Evolutionary conservation across 2,113 vertebrate species (phyloP).

Genomic region (Spermophilus dauricus): DNA sequence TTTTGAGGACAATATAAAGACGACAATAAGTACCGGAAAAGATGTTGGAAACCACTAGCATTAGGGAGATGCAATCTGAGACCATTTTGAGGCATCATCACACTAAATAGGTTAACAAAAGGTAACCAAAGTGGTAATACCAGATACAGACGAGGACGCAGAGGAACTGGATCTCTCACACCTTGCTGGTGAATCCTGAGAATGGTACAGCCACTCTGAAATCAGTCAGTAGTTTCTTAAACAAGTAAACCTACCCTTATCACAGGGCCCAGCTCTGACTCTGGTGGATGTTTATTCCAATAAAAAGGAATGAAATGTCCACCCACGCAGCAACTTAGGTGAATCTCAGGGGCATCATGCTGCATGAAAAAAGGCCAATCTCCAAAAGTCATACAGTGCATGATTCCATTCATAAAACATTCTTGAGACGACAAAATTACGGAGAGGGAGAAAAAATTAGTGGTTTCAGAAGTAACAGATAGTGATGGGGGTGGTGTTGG

Average conservation of each 20-base stretch:
- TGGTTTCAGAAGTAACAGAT: not conserved
- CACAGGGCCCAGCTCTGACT: not conserved
- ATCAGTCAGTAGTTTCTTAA: not conserved
- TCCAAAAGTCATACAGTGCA: not conserved
- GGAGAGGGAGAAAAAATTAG: slow-evolving; percentile 46
- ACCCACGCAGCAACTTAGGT: not conserved
- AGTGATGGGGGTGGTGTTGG: not conserved
- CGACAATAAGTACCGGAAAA: not conserved
- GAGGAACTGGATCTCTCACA: not conserved
- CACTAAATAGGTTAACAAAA: not conserved
- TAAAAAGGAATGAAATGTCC: not conserved
- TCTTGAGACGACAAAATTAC: slow-evolving; percentile 55
- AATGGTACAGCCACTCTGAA: not conserved
- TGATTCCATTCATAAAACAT: slow-evolving; percentile 36
- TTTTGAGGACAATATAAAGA: not conserved
- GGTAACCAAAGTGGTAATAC: not conserved
- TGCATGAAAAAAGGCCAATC: not conserved
- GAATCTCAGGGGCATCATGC: not conserved
- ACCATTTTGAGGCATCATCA: not conserved
- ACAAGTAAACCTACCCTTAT: not conserved
- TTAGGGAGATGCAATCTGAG: not conserved
- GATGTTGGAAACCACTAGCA: too few species aligned
- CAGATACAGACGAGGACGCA: not conserved
- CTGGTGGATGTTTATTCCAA: not conserved
- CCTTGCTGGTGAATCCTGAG: not conserved